Evolutionary conservation across 2,113 vertebrate species (phyloP).

Genomic region (Athene noctua): DNA sequence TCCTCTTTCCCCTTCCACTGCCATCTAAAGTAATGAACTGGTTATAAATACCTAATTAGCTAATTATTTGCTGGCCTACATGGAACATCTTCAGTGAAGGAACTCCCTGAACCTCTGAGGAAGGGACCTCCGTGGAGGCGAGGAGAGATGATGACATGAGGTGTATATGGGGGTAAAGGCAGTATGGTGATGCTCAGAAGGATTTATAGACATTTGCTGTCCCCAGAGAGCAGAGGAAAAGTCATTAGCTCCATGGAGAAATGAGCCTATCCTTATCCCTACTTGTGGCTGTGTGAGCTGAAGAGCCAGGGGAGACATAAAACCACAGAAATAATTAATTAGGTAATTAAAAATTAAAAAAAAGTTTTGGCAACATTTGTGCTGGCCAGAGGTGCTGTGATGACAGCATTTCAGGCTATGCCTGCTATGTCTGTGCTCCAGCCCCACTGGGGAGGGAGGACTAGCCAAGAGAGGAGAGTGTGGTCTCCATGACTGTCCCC

Average conservation of each 20-base stretch:
- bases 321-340: not conserved
- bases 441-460: not conserved
- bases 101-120: slow-evolving; percentile 19
- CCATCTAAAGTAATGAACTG: slow-evolving; percentile 46
- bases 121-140: not conserved
- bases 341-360: not conserved
- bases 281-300: not conserved
- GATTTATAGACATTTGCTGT: not conserved
- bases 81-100: slow-evolving; percentile 39
- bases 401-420: not conserved
- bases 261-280: not conserved
- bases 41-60: slow-evolving; percentile 73
- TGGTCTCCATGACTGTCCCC: not conserved
- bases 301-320: not conserved
- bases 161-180: not conserved
- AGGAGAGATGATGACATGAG: accelerated
- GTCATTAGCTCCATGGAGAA: slow-evolving; percentile 40
- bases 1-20: slow-evolving; percentile 5
- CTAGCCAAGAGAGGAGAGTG: not conserved
- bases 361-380: not conserved
- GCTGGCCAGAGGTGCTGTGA: not conserved
- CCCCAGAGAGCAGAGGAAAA: slow-evolving; percentile 17
- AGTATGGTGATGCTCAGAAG: not conserved
- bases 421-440: not conserved
- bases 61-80: slow-evolving; percentile 68